Conservation (phyloP, 2,888 invertebrate genomes). For the Tortricodes alternella region DNA sequence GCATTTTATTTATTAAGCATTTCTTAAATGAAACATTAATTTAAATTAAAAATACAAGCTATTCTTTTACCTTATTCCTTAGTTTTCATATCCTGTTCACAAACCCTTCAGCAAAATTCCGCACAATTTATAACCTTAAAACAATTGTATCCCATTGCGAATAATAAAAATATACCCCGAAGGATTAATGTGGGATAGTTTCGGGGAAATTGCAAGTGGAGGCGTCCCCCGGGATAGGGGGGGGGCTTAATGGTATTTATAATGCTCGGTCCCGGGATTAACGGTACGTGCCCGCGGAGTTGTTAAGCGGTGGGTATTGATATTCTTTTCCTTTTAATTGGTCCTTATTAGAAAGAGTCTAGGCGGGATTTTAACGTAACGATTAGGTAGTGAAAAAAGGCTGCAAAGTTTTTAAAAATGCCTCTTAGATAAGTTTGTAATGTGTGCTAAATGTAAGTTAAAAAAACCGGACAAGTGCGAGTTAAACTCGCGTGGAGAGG, state of each 20-base stretch:
- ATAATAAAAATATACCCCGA: constrained; percentile 61
- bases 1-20: too few relatives aligned
- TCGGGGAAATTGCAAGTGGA: constrained; percentile 59
- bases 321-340: constrained; percentile 18
- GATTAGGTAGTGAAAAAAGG: not conserved
- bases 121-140: constrained; percentile 36
- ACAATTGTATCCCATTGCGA: constrained; percentile 62
- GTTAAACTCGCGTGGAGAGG: too few relatives aligned
- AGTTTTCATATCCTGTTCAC: too few relatives aligned
- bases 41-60: too few relatives aligned
- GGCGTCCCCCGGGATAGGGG: constrained; percentile 37
- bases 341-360: not conserved
- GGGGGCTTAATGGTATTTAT: constrained; percentile 66
- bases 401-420: not conserved
- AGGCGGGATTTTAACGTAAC: too few relatives aligned
- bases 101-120: not conserved
- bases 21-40: too few relatives aligned
- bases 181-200: constrained; percentile 74
- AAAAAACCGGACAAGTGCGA: too few relatives aligned
- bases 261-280: constrained; percentile 62
- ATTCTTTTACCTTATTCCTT: too few relatives aligned
- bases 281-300: constrained; percentile 46
- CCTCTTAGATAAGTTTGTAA: too few relatives aligned
- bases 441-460: too few relatives aligned
- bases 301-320: constrained; percentile 42